Conservation (phyloP, 30 jellyfish, hydroid and myxozoan species). For the Euphysa ruthae region DNA sequence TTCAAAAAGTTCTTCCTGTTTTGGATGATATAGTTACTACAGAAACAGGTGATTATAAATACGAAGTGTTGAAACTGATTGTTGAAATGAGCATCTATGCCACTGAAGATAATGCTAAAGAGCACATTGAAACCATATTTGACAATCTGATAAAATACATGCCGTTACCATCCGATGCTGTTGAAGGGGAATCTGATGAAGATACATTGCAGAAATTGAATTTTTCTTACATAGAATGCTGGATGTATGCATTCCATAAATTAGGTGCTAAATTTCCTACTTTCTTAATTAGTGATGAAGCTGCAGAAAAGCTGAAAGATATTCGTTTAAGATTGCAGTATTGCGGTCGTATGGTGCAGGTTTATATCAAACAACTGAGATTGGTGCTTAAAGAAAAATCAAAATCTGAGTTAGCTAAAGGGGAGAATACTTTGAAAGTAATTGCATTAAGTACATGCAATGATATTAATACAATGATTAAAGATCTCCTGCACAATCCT, state of each 20-base stretch:
- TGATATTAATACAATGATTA: conserved; percentile 55
- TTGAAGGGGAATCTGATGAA: conserved; percentile 46
- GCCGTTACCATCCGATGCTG: conserved; percentile 76
- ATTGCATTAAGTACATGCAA: conserved; percentile 66
- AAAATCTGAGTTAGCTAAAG: conserved; percentile 59
- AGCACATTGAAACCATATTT: conserved; percentile 48
- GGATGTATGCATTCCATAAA: conserved; percentile 61
- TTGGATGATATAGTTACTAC: conserved; percentile 47
- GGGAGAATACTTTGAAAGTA: conserved; percentile 61
- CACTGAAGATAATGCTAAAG: conserved; percentile 70
- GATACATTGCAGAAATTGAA: conserved; percentile 52
- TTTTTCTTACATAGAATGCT: conserved; percentile 81
- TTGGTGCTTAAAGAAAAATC: conserved; percentile 63
- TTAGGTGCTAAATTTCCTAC: conserved; percentile 62
- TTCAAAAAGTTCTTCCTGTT: conserved; percentile 73
- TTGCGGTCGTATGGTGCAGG: conserved; percentile 80
- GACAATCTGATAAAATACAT: conserved; percentile 52
- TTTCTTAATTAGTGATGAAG: conserved; percentile 44
- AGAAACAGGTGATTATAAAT: conserved; percentile 78
- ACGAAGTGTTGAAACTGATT: conserved; percentile 67
- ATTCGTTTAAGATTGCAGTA: conserved; percentile 67
- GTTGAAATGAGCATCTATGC: conserved; percentile 70
- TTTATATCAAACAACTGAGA: conserved; percentile 64
- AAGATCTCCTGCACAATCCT: conserved; percentile 93
- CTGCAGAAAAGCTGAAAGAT: conserved; percentile 68